Percentiles rank a stretch among this genome's conserved stretches.
Evolutionary conservation across 2,888 invertebrate species (phyloP).

Genomic region (Campaea margaritaria): DNA sequence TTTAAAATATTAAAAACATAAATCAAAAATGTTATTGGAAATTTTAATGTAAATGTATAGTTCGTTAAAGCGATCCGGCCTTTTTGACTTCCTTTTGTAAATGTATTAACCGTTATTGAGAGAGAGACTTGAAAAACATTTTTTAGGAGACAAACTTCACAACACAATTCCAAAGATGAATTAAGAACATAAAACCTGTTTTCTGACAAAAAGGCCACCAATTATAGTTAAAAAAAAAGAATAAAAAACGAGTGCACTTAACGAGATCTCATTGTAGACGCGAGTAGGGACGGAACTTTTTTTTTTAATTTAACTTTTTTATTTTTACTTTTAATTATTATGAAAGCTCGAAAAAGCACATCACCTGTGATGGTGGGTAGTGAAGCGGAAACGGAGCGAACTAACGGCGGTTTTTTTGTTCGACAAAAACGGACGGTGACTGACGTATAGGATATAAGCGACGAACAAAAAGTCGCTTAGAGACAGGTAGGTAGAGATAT

Average conservation of each 20-base stretch:
- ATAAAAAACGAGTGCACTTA: conserved; percentile 61
- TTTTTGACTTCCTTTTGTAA: conserved; percentile 35
- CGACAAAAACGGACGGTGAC: conserved; percentile 72
- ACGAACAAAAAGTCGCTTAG: conserved; percentile 53
- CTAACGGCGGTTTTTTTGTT: conserved; percentile 77
- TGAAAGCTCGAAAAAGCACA: conserved; percentile 70
- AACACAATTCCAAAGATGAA: conserved; percentile 21
- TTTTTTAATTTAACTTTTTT: conserved; percentile 30
- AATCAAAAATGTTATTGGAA: conserved; percentile 79
- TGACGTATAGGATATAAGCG: conserved; percentile 76
- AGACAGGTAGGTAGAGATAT: conserved; percentile 41
- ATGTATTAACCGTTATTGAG: conserved; percentile 41
- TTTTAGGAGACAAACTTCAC: conserved; percentile 39
- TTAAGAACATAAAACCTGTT: conserved; percentile 44
- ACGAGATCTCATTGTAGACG: conserved; percentile 71
- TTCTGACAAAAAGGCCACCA: conserved; percentile 53
- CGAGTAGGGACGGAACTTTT: conserved; percentile 52
- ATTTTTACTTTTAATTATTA: conserved; percentile 78
- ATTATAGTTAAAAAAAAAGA: conserved; percentile 64
- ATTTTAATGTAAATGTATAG: conserved; percentile 73
- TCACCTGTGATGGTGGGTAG: conserved; percentile 78
- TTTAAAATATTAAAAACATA: conserved; percentile 80
- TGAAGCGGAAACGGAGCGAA: conserved; percentile 80
- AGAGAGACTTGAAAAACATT: conserved; percentile 37
- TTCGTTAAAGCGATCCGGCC: conserved; percentile 51